Base-by-base conservation (phyloP, 1,140 invertebrate species). In the Nylanderia fulva region DNA sequence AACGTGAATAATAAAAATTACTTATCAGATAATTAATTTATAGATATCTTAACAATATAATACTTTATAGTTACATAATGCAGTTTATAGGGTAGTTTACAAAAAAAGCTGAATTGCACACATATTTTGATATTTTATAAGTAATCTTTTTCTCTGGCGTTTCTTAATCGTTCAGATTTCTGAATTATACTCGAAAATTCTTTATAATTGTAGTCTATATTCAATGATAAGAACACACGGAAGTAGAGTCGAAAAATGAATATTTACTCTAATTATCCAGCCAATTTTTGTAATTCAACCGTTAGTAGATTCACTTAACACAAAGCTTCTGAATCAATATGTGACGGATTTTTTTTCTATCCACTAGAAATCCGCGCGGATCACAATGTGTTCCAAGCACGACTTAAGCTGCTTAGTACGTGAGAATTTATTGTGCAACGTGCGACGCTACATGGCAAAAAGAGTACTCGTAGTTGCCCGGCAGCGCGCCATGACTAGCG, bases 311-410 rank as follows among this genome's bases (percentile, higher is more conserved):
- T 66, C 29, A 21, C 9, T 54, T 21, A 48, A 45, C n/a, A 21
- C 54, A n/a, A 66, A 33, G 29, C 61, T n/a, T 36, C 27, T 33
- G 15, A 66, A 54, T n/a, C 24, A 52, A 36, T n/a, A n/a, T 13
- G 42, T 9, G 21, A 29, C 33, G 45, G 1, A 21, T 36, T 36
- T 45, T 54, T 13, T 39, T 27, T 66, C 39, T 27, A 39, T 36
- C 2, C n/a, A 15, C 21, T 33, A 54, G 45, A 1, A 27, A 79
- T 68, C 48, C 76, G 48, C 61, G 39, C 48, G 76, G 21, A 68
- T 79, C 76, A 68, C 76, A 68, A 68, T 79, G 63, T 56, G 45
- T 79, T 68, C 33, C 29, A 77, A 36, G 60, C 42, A 27, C 60
- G 13, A 64, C n/a, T 48, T 24, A 27, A 66, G 39, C 29, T 33